Conservation (phyloP, 2,888 invertebrate species). For the Sthenelais limicola region DNA sequence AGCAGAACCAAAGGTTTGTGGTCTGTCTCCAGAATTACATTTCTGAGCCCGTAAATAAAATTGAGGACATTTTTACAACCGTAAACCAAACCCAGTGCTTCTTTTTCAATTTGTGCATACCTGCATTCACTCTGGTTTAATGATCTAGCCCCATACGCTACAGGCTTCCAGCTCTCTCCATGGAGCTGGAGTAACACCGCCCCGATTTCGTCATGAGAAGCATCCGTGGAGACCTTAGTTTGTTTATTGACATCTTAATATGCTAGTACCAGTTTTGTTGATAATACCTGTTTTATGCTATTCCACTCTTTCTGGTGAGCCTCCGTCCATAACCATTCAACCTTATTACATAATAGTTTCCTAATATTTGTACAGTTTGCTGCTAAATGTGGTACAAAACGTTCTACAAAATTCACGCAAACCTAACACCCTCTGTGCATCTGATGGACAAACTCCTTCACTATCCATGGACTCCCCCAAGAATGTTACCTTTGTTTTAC, state of each 20-base stretch:
- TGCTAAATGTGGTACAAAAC: no score
- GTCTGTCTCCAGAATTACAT: slow-evolving; percentile 42
- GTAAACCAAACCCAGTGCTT: slow-evolving; percentile 21
- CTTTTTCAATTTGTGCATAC: slow-evolving; percentile 36
- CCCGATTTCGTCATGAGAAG: slow-evolving; percentile 15
- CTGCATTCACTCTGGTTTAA: slow-evolving; percentile 25
- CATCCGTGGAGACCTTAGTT: background rate
- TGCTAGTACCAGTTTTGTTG: slow-evolving; percentile 28
- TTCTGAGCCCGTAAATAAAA: slow-evolving; percentile 25
- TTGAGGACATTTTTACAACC: slow-evolving; percentile 22
- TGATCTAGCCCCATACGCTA: slow-evolving; percentile 37
- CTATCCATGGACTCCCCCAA: slow-evolving; percentile 50
- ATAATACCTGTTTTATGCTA: slow-evolving; percentile 29
- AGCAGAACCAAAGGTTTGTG: slow-evolving; percentile 46
- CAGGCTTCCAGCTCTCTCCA: slow-evolving; percentile 18
- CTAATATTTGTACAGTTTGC: no score
- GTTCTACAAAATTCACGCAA: slow-evolving; percentile 48
- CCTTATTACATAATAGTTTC: no score
- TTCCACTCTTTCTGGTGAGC: slow-evolving; percentile 51
- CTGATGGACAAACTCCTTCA: slow-evolving; percentile 44
- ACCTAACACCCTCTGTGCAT: slow-evolving; percentile 49
- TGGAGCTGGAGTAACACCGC: slow-evolving; percentile 28
- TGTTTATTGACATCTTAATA: slow-evolving; percentile 1
- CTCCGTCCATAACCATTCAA: background rate
- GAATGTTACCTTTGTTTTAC: slow-evolving; percentile 39